Evolutionary conservation across 2,113 vertebrate species (phyloP).

Genomic region (Colaptes auratus): DNA sequence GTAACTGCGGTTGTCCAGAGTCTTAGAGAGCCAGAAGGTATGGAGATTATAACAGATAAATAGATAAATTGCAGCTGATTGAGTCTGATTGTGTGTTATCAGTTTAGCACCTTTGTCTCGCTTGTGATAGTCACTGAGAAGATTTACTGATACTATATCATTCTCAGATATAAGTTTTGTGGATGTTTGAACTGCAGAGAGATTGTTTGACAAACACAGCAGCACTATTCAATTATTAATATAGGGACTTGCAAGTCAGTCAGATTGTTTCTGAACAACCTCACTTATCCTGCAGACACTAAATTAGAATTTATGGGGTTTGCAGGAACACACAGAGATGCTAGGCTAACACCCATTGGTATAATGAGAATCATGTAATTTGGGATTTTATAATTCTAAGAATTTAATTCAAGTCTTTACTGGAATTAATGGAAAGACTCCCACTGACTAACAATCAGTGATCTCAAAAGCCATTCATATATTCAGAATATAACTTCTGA

Average conservation of each 20-base stretch:
- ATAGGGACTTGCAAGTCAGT: background rate
- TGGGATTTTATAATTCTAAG: background rate
- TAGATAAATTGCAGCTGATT: background rate
- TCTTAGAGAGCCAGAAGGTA: background rate
- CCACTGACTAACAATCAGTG: background rate
- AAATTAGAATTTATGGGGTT: background rate
- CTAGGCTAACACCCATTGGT: background rate
- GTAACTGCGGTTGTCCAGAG: background rate
- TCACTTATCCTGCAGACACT: background rate
- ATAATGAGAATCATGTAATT: background rate
- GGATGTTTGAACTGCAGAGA: background rate
- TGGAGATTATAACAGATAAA: background rate
- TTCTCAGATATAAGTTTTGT: background rate
- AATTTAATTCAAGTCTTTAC: background rate
- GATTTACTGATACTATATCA: background rate
- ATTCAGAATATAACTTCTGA: background rate
- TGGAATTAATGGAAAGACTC: background rate
- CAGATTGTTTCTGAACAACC: background rate
- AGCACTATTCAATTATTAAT: background rate
- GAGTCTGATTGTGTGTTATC: background rate
- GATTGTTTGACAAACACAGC: background rate
- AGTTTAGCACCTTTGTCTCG: background rate
- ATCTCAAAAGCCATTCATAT: background rate
- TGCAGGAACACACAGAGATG: background rate
- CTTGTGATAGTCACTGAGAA: background rate